A percentile compares a stretch with the other conserved stretches of the same genome.
Evolutionary conservation across 2,888 invertebrate species (phyloP).

Genomic region (Sepioteuthis lessoniana): DNA sequence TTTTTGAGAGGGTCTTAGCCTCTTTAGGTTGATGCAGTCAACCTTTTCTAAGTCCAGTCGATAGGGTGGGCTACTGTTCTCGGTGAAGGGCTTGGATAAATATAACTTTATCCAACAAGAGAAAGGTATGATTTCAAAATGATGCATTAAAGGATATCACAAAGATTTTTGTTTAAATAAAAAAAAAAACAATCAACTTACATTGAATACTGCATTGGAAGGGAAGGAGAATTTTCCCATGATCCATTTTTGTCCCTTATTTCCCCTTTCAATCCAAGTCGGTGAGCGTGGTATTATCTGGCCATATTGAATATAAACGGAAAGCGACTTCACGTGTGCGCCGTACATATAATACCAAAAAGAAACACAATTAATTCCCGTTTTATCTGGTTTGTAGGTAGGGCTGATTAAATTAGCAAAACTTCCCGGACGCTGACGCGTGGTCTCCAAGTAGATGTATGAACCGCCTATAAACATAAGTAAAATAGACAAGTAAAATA

Average conservation of each 20-base stretch:
- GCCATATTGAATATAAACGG: conserved; percentile 62
- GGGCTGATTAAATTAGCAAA: conserved; percentile 68
- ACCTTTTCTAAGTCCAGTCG: no score
- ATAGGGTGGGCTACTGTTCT: no score
- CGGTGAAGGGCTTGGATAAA: no score
- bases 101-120: no score
- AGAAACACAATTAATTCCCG: conserved; percentile 62
- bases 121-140: no score
- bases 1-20: no score
- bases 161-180: no score
- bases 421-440: conserved; percentile 57
- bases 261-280: conserved; percentile 63
- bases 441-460: conserved; percentile 69
- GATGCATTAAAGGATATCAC: no score
- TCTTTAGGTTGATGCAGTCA: no score
- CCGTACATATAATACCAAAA: conserved; percentile 71
- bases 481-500: neutral
- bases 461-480: conserved; percentile 59
- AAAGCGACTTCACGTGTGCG: conserved; percentile 59
- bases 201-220: neutral
- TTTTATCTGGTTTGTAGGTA: conserved; percentile 53
- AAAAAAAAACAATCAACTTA: no score
- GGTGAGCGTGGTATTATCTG: conserved; percentile 56
- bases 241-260: conserved; percentile 68
- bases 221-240: conserved; percentile 51